These are phyloP conservation scores for Rhinella marina DNA, from an alignment of 2,797 vertebrate genomes.

Conservation along the genomic window DNA sequence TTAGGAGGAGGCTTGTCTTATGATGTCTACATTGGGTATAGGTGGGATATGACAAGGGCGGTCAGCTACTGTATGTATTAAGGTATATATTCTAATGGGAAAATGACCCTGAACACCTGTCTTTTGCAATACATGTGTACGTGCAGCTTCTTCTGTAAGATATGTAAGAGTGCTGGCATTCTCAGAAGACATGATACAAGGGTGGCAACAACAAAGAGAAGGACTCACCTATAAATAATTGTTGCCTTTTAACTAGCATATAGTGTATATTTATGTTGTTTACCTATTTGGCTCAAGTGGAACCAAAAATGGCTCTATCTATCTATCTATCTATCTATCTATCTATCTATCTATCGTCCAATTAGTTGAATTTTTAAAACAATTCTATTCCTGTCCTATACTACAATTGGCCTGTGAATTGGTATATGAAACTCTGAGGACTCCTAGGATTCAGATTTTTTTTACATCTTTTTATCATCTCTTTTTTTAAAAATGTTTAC, in stretches of 20 bases:
- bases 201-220: neutral
- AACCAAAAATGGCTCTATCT: neutral
- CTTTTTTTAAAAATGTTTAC: too few species aligned
- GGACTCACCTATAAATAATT: conserved; percentile 35
- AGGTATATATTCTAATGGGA: neutral
- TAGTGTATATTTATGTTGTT: neutral
- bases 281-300: neutral
- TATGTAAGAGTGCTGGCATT: neutral
- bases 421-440: too few species aligned
- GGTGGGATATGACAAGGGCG: too few species aligned
- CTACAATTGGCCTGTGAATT: too few species aligned
- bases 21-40: neutral
- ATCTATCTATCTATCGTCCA: neutral
- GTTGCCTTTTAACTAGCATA: neutral
- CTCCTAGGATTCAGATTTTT: too few species aligned
- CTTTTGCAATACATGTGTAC: neutral
- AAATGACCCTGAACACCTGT: neutral
- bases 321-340: neutral
- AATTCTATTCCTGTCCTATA: too few species aligned
- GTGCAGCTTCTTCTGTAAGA: neutral
- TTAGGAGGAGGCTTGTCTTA: too few species aligned
- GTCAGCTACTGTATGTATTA: neutral
- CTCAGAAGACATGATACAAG: neutral
- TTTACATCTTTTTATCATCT: too few species aligned
- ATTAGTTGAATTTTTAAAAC: too few species aligned